Base-by-base conservation (phyloP, 2,888 invertebrate genomes). In the Drosophila monieri region DNA sequence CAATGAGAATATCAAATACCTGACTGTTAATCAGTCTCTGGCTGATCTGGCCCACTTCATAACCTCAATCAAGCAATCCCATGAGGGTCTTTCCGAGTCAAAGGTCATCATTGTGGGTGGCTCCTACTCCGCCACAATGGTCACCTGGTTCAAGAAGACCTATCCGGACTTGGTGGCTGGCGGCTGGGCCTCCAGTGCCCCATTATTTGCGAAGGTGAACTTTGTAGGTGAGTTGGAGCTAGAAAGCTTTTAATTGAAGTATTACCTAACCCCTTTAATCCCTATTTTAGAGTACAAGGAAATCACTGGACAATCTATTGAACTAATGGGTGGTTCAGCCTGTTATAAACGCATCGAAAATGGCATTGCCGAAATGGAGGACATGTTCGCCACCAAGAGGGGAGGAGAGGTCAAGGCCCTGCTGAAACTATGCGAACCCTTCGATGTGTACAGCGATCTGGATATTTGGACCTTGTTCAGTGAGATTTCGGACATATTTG, bases 101-200 rank as follows among this genome's bases (percentile, higher is more conserved):
- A 91, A 90, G 48, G 92, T 91, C 0, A 88, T 95, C 35, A 89
- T 95, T 55, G 93, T 94, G 73, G 95, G 95, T 1, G 94, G 94
- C 0, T 95, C 95, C 0, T 95, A 95, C 78, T 93, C 95, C 0
- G 95, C 93, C 0, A 94, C 94, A 64, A 94, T 95, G 94, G 95
- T 93, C 15, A 91, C 94, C 35, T 95, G 95, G 95, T 94, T 94
- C 73, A 93, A 94, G 77, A 92, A 93, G 71, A 91, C 93, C 21
- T 95, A 95, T 89, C 94, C 95, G 0, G 94, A 95, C 75, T 89
- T 95, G 30, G 93, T 92, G 0, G 88, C 88, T 9, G 95, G 94
- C 0, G 93, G 92, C 0, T 92, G 95, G 64, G 94, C 94, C 0
- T 94, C 95, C 1, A 94, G 95, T 88, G 95, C 94, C 6, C 95